These are phyloP conservation scores for Erinaceus europaeus DNA, from an alignment of 2,113 vertebrate genomes.

Conservation along the genomic window DNA sequence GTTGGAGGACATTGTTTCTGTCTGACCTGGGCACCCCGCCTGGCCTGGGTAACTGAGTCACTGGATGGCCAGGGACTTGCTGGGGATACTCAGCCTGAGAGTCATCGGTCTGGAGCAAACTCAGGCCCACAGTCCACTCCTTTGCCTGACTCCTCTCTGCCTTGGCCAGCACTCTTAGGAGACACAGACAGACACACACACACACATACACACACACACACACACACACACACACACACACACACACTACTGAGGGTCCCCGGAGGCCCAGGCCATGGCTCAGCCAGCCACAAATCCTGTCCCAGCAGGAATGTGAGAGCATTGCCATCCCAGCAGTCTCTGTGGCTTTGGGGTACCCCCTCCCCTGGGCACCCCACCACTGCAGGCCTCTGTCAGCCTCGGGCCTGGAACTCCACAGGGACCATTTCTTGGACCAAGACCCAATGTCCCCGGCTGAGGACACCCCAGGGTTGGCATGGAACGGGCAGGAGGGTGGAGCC, in stretches of 20 bases:
- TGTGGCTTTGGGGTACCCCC: not conserved
- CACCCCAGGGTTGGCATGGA: not conserved
- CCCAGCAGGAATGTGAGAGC: not conserved
- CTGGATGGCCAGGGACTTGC: not conserved
- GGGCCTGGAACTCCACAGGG: not conserved
- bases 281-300: not conserved
- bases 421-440: no score
- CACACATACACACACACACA: no score
- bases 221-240: no score
- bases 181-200: not conserved
- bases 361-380: not conserved
- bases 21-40: no score
- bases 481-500: no score
- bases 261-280: not conserved
- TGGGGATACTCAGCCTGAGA: not conserved
- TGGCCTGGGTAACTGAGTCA: not conserved
- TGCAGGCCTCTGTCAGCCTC: no score
- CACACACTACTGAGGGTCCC: not conserved
- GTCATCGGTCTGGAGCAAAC: accelerated
- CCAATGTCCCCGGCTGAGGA: no score
- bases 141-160: not conserved
- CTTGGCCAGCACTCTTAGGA: not conserved
- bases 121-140: not conserved
- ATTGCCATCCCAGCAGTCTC: not conserved
- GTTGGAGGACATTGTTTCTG: no score